Conservation (phyloP, 2,888 invertebrate species). For the Hemicrepidius hirtus region DNA sequence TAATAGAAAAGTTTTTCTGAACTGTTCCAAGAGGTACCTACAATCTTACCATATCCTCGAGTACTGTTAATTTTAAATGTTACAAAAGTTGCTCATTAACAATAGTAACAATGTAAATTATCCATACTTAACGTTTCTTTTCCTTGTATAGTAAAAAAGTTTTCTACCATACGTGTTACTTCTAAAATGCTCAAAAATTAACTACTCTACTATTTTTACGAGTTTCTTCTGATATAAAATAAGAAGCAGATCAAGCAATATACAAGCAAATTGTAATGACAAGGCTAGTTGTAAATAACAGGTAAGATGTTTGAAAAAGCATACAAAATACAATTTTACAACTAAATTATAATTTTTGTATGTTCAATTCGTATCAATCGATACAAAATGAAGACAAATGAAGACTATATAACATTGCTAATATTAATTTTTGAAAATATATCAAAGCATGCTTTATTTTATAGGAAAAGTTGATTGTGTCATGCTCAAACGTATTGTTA, state of each 20-base stretch:
- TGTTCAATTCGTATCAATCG: not conserved
- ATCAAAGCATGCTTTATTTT: slow-evolving; percentile 10
- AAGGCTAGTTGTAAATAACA: not conserved
- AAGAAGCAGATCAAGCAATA: not conserved
- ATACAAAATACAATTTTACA: slow-evolving; percentile 27
- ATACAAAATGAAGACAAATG: slow-evolving; percentile 5
- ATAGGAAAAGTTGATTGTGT: not conserved
- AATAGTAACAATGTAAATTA: no score
- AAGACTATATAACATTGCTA: slow-evolving; percentile 1
- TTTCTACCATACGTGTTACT: no score
- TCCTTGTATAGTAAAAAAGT: no score
- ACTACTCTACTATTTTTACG: no score
- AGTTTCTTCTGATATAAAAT: not conserved
- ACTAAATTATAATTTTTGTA: slow-evolving; percentile 4
- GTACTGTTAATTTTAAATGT: no score
- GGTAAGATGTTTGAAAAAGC: slow-evolving; percentile 30
- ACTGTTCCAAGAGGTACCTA: no score
- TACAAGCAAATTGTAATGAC: not conserved
- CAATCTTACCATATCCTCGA: no score
- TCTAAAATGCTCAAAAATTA: no score
- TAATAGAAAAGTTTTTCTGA: no score
- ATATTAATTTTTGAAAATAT: not conserved
- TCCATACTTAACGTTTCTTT: not conserved
- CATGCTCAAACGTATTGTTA: slow-evolving; percentile 32
- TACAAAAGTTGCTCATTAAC: not conserved